A percentile compares a stretch with the other conserved stretches of the same genome.
Conservation (phyloP, 2,888 invertebrate genomes). For the Meiosimyza platycephala region DNA sequence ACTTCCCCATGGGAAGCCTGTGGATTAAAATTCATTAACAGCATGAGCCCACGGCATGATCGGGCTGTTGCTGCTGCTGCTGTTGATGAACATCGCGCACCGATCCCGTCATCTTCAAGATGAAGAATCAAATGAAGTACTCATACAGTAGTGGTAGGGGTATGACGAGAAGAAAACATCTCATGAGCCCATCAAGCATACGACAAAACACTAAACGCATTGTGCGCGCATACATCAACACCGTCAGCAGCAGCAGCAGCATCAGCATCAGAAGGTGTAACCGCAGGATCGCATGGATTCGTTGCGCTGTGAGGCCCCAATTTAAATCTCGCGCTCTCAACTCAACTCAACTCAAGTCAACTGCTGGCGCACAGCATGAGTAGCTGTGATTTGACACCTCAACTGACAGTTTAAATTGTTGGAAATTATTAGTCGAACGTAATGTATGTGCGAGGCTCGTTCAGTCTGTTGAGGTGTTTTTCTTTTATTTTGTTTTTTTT, state of each 20-base stretch:
- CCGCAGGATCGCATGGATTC: neutral
- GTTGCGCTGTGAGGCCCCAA: slow-evolving; percentile 9
- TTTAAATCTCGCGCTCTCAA: slow-evolving; percentile 16
- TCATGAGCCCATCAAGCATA: slow-evolving; percentile 5
- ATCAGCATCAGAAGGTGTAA: neutral
- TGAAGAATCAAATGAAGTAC: no score
- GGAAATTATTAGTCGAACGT: slow-evolving; percentile 64
- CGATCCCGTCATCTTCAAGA: no score
- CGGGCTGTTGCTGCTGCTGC: no score
- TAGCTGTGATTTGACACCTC: slow-evolving; percentile 68
- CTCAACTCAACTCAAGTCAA: neutral
- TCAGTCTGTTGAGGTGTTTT: slow-evolving; percentile 47
- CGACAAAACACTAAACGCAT: no score
- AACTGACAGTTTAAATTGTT: slow-evolving; percentile 65
- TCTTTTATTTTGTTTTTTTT: slow-evolving; percentile 55
- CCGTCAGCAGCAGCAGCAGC: neutral
- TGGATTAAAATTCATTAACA: slow-evolving; percentile 1
- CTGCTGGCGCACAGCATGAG: slow-evolving; percentile 62
- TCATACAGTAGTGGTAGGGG: no score
- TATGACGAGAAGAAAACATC: neutral
- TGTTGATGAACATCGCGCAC: no score
- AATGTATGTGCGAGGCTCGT: slow-evolving; percentile 43
- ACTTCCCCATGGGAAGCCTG: slow-evolving; percentile 12
- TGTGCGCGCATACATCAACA: slow-evolving; percentile 8
- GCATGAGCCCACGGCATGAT: neutral